phyloP scores from a whole-genome alignment of 2,113 vertebrate genomes.

The Tetraodon nigroviridis region DNA sequence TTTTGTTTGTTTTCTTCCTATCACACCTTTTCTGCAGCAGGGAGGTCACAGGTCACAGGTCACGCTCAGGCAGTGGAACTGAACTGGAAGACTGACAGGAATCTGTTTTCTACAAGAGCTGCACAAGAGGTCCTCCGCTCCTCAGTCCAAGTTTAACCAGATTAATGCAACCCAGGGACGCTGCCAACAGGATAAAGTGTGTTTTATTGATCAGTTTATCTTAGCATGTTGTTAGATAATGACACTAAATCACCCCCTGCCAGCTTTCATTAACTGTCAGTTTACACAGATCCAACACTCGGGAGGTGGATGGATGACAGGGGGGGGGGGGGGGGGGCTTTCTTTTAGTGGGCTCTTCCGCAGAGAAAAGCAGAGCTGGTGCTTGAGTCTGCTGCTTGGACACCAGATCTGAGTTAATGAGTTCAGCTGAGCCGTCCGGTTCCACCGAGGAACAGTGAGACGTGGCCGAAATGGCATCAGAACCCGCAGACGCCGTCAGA shows the following conservation, averaged over 20 bases:
- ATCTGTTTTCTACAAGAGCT: not conserved
- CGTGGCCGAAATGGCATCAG: too few relatives aligned
- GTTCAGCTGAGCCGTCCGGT: too few relatives aligned
- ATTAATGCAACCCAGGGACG: not conserved
- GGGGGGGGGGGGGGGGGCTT: too few relatives aligned
- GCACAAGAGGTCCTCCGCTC: not conserved
- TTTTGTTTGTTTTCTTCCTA: constrained; percentile 40
- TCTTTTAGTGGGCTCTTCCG: not conserved
- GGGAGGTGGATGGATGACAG: too few relatives aligned
- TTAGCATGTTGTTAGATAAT: not conserved
- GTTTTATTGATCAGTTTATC: not conserved
- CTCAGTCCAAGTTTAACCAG: not conserved
- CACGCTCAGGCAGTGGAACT: constrained; percentile 35
- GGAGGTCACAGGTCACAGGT: too few relatives aligned
- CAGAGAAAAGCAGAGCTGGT: too few relatives aligned
- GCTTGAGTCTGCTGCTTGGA: too few relatives aligned
- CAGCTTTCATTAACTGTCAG: not conserved
- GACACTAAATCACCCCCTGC: not conserved
- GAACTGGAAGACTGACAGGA: constrained; percentile 24
- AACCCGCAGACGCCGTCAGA: too few relatives aligned
- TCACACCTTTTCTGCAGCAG: constrained; percentile 8
- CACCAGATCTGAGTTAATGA: too few relatives aligned
- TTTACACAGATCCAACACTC: constrained; percentile 1
- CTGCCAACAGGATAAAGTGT: not conserved
- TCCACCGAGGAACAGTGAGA: too few relatives aligned